Evolutionary conservation across 2,113 vertebrate species (phyloP).

Genomic region (Gasterosteus nipponicus): DNA sequence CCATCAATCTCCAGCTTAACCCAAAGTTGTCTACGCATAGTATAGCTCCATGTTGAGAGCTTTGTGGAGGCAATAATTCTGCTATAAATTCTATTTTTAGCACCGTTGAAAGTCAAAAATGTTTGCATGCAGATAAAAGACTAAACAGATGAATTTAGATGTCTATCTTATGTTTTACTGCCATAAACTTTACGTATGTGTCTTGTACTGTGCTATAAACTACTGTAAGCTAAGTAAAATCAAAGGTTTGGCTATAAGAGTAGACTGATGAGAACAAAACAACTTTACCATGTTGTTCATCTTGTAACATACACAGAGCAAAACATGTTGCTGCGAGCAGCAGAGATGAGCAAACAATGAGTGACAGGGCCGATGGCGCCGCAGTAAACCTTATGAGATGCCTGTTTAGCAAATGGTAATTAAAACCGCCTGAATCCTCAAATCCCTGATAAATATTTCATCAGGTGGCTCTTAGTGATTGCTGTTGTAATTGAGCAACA

Average conservation of each 20-base stretch:
- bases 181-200: not conserved
- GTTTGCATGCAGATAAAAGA: not conserved
- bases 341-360: conserved; percentile 44
- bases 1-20: not conserved
- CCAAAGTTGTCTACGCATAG: not conserved
- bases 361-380: conserved; percentile 35
- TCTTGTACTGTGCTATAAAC: not conserved
- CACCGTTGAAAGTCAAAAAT: not conserved
- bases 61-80: not conserved
- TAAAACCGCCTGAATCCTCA: conserved; percentile 75
- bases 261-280: not conserved
- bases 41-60: not conserved
- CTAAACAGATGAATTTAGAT: not conserved
- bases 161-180: not conserved
- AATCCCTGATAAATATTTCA: conserved; percentile 82
- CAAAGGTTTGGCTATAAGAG: too few species aligned
- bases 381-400: conserved; percentile 50
- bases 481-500: conserved; percentile 73
- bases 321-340: conserved; percentile 28
- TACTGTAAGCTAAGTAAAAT: not conserved
- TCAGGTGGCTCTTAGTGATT: conserved; percentile 72
- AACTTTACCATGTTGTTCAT: not conserved
- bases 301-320: conserved; percentile 19
- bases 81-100: not conserved
- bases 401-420: conserved; percentile 75